Percentiles rank a stretch among this genome's conserved stretches.
phyloP scores from a whole-genome alignment of 2,113 vertebrate species.

The Aphelocoma coerulescens region DNA sequence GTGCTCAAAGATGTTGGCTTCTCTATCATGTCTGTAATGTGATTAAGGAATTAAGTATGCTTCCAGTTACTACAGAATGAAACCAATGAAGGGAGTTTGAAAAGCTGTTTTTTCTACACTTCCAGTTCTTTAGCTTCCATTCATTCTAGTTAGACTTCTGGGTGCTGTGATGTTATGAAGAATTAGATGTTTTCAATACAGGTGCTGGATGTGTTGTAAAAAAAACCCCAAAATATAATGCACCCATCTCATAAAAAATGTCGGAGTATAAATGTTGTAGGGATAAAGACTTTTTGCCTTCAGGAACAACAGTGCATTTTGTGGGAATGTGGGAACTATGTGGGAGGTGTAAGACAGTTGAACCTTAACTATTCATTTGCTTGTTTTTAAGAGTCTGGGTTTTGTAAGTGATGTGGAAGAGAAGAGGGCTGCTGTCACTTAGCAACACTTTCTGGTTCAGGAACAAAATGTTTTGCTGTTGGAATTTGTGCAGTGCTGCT shows the following conservation, averaged over 20 bases:
- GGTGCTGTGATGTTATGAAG: not conserved
- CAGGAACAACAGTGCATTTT: not conserved
- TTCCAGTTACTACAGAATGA: not conserved
- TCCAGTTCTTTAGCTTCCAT: not conserved
- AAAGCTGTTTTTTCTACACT: not conserved
- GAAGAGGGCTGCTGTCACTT: constrained; percentile 58
- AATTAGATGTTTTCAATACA: not conserved
- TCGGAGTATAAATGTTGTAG: not conserved
- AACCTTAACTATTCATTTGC: not conserved
- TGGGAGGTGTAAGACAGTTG: constrained; percentile 1
- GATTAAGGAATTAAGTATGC: not conserved
- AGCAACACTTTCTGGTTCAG: constrained; percentile 47
- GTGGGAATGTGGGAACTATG: not conserved
- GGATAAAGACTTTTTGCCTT: not conserved
- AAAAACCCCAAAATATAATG: not conserved
- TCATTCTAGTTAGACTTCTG: not conserved
- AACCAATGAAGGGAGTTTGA: not conserved
- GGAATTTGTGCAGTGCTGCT: constrained; percentile 1
- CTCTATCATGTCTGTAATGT: not conserved
- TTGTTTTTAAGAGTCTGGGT: constrained; percentile 15
- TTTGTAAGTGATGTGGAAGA: constrained; percentile 45
- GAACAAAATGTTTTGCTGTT: constrained; percentile 59
- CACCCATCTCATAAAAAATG: not conserved
- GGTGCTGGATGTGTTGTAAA: not conserved
- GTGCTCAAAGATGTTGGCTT: not conserved